Base-by-base conservation (phyloP, 2,888 invertebrate species). In the Sarcophaga subvicina region DNA sequence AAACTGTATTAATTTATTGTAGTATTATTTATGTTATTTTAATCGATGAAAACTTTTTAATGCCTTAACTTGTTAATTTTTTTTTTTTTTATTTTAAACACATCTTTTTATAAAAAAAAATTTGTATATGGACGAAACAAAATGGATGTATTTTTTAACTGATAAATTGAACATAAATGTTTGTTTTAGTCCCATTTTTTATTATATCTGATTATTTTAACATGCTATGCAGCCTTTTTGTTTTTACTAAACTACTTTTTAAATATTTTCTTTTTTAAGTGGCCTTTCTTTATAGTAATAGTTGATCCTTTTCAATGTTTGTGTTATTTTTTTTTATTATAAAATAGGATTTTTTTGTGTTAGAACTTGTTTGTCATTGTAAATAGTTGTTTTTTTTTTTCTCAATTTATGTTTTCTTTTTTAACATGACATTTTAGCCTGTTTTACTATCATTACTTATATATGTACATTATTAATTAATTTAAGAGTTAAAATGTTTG, bases 311-410 rank as follows among this genome's bases (percentile, higher is more conserved):
- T 80, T 47, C 49, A 84, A 83, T 78, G 22, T 59, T 54, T n/a
- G 45, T 66, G 60, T 80, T 67, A 60, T 76, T 59, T 72, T 20
- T 11, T 73, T 80, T 76, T 59, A 8, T 71, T 66, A 22, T 71
- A 49, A 63, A 80, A 77, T 77, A 77, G 80, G 80, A 80, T 69
- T 69, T 83, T 47, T 27, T 75, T 49, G 25, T 80, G 47, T 84
- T 77, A 66, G 67, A 72, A 64, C 69, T 82, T 75, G 67, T 72
- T 78, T 75, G 59, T 54, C 86, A 86, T 87, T 86, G 88, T 88
- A 88, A 88, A 88, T 89, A 89, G 89, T 89, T 80, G 88, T 89
- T 80, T 85, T 88, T 85, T 88, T 85, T 88, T 85, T 84, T 67
- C 37, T 37, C 37, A 37, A 37, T 37, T 37, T 10, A 37, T 10